Base-by-base conservation (phyloP, 2,113 vertebrate species). In the Physeter macrocephalus region DNA sequence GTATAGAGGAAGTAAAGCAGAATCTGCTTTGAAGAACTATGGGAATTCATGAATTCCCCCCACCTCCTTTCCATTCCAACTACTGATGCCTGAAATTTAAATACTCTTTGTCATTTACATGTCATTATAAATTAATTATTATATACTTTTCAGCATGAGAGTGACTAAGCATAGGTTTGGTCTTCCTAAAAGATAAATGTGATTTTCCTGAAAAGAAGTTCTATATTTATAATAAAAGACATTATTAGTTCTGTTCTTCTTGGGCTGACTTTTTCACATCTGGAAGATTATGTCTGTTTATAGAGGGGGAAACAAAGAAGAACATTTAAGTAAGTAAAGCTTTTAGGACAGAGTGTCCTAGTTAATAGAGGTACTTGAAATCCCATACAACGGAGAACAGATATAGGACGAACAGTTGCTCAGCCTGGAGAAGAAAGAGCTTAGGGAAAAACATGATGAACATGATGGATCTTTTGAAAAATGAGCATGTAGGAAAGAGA, bases 61-160 rank as follows among this genome's bases (percentile, higher is more conserved):
- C 14, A 54, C 31, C 21, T 36, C 3, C 4, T 52, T 88, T 66
- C 67, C n/a, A 93, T 54, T 67, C 21, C 61, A 88, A 72, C n/a
- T 83, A 41, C 23, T 61, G 20, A 92, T 78, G 31, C 5, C 52
- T 94, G 21, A 93, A 88, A 78, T 59, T 52, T 92, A 88, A 83
- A 93, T 74, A 71, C 23, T 95, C 29, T 62, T 34, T 57, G 39
- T 74, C 27, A 88, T 78, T 94, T 80, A 90, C 85, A 94, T 61
- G 78, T 97, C 34, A 89, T 64, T 85, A 89, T 88, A 64, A 74
- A 77, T 91, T 54, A 67, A 94, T 59, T 74, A 74, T 78, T 93
- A 12, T 20, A 39, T 61, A 41, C 61, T 94, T 93, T 90, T 92
- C 34, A 87, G 46, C 29, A 59, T 21, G n/a, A 80, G 43, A 78